A percentile compares a stretch with the other conserved stretches of the same genome.
phyloP scores from a whole-genome alignment of 2,113 vertebrate genomes.

The Amazona guildingii region DNA sequence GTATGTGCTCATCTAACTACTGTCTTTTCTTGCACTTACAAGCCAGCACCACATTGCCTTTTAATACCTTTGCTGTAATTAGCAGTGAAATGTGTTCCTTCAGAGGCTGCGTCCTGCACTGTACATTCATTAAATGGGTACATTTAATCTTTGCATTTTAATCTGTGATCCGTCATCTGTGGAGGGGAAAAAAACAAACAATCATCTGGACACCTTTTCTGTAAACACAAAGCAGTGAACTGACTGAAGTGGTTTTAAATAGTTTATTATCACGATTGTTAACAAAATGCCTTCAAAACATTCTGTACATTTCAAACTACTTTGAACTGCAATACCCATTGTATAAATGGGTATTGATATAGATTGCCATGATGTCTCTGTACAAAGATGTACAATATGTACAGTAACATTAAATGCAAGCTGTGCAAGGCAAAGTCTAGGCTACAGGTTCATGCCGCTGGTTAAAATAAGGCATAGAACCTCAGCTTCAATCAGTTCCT shows the following conservation, averaged over 20 bases:
- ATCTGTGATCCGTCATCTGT: slow-evolving; percentile 78
- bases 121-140: not conserved
- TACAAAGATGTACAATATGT: slow-evolving; percentile 96
- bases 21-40: not conserved
- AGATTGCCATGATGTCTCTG: slow-evolving; percentile 84
- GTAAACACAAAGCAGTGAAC: slow-evolving; percentile 62
- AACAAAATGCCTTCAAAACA: slow-evolving; percentile 89
- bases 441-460: slow-evolving; percentile 80
- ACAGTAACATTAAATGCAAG: slow-evolving; percentile 84
- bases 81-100: not conserved
- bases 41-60: not conserved
- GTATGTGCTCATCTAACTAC: not conserved
- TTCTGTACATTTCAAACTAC: slow-evolving; percentile 89
- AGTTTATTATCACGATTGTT: slow-evolving; percentile 82
- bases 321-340: slow-evolving; percentile 70
- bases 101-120: not conserved
- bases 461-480: slow-evolving; percentile 71
- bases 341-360: slow-evolving; percentile 69
- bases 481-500: slow-evolving; percentile 67
- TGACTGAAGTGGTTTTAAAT: slow-evolving; percentile 74
- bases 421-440: slow-evolving; percentile 77
- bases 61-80: not conserved
- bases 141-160: not conserved
- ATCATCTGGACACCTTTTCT: not conserved
- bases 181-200: not conserved